phyloP scores from a whole-genome alignment of 2,797 vertebrate species.

The Alosa sapidissima region DNA sequence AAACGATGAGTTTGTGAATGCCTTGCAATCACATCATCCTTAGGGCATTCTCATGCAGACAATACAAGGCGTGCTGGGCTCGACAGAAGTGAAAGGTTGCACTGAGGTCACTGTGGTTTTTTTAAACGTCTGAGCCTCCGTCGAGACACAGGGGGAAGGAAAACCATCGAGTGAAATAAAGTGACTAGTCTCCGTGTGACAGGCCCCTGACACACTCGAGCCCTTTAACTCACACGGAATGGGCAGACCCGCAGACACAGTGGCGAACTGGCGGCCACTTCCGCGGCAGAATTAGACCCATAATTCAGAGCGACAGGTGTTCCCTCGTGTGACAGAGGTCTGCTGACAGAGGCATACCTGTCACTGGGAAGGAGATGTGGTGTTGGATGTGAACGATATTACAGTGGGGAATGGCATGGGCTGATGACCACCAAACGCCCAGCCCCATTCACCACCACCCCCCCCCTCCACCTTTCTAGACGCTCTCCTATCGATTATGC shows the following conservation, averaged over 20 bases:
- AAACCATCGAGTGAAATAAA: not conserved
- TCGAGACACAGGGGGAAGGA: not conserved
- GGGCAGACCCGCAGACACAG: not conserved
- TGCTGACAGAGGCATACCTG: constrained; percentile 18
- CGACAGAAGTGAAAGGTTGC: not conserved
- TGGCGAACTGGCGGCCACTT: not conserved
- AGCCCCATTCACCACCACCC: not conserved
- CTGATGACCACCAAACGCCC: not conserved
- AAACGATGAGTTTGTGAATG: not conserved
- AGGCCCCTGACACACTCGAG: not conserved
- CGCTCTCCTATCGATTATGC: not conserved
- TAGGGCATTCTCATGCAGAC: not conserved
- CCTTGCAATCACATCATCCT: not conserved
- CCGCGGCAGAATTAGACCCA: not conserved
- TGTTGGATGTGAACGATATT: not conserved
- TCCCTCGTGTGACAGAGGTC: not conserved
- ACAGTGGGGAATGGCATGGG: not conserved
- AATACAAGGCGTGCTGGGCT: not conserved
- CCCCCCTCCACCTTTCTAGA: not conserved
- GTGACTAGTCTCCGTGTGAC: not conserved
- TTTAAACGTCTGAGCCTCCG: not conserved
- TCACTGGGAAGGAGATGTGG: not conserved
- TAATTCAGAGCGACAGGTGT: constrained; percentile 13
- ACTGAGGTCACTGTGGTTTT: not conserved
- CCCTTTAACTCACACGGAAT: constrained; percentile 1